Percentiles rank a stretch among this genome's conserved stretches.
These are phyloP conservation scores for Muscicapa adusta DNA, from an alignment of 2,113 vertebrate species.

Conservation along the genomic window DNA sequence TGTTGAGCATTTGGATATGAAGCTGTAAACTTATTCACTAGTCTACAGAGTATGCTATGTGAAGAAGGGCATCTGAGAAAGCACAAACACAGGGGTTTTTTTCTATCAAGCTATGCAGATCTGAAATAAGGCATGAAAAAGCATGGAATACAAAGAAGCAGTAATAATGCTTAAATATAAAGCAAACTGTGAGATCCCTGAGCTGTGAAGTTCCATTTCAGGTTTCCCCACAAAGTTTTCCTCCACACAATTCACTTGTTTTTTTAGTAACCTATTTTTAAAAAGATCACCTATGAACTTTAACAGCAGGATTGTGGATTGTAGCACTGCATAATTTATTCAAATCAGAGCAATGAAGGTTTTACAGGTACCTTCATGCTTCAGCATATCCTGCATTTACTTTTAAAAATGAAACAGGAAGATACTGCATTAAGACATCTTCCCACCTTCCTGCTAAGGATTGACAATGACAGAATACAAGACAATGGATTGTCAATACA, in stretches of 20 bases:
- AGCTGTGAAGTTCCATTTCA: background rate
- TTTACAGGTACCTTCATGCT: background rate
- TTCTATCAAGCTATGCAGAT: background rate
- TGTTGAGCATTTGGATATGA: background rate
- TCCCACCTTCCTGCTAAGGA: background rate
- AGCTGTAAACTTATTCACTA: background rate
- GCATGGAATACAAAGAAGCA: fast-evolving
- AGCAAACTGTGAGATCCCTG: background rate
- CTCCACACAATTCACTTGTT: background rate
- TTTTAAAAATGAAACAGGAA: background rate
- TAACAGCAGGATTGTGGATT: background rate
- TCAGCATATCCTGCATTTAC: background rate
- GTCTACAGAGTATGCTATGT: background rate
- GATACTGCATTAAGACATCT: background rate
- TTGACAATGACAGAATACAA: background rate
- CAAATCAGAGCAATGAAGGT: background rate
- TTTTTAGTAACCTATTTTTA: background rate
- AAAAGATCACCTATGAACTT: background rate
- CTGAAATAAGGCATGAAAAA: background rate
- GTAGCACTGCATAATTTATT: background rate
- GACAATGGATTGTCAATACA: background rate
- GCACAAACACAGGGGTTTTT: background rate
- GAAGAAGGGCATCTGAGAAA: background rate
- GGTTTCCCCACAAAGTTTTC: fast-evolving
- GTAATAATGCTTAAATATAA: background rate